A percentile compares a stretch with the other conserved stretches of the same genome.
phyloP scores from a whole-genome alignment of 2,113 vertebrate species.

The Brienomyrus longianalis region DNA sequence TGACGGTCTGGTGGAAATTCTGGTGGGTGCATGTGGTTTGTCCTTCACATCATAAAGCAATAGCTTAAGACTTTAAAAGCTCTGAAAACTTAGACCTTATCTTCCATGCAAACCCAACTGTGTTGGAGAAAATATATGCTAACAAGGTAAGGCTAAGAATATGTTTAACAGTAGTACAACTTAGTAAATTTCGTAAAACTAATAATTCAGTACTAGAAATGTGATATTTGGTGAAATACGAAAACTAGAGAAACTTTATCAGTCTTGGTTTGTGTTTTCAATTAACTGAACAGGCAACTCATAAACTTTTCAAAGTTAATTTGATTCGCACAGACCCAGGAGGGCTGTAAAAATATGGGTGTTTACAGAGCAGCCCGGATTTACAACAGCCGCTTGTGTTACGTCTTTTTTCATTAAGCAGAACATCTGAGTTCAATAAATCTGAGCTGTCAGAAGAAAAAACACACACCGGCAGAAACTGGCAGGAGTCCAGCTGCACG shows the following conservation, averaged over 20 bases:
- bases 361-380: background rate
- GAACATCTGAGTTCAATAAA: slow-evolving; percentile 13
- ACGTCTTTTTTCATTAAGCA: background rate
- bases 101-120: background rate
- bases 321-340: slow-evolving; percentile 2
- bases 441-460: background rate
- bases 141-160: background rate
- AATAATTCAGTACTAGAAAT: background rate
- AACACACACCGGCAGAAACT: background rate
- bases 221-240: background rate
- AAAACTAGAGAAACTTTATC: background rate
- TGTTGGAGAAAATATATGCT: background rate
- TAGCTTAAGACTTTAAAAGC: background rate
- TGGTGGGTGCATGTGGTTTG: background rate
- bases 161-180: background rate
- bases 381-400: background rate
- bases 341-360: background rate
- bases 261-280: background rate
- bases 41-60: background rate
- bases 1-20: background rate
- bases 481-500: slow-evolving; percentile 11
- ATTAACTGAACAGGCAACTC: background rate
- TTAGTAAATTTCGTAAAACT: background rate
- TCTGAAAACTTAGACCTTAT: background rate
- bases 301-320: background rate